Conservation (phyloP, 1,140 invertebrate species). For the Heliconius hewitsoni region DNA sequence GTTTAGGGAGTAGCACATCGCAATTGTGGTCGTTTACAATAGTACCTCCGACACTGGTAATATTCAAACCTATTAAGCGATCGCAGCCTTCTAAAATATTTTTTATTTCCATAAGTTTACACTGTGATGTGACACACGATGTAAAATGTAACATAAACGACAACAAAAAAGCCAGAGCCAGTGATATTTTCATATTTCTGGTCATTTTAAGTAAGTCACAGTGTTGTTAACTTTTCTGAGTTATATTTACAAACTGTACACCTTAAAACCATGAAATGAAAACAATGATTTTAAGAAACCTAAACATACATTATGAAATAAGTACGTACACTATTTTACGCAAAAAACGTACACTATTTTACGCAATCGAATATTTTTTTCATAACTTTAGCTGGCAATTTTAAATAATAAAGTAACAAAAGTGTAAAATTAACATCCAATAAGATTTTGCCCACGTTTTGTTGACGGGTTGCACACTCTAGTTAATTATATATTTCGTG, state of each 20-base stretch:
- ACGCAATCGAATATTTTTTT: background rate
- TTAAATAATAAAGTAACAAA: background rate
- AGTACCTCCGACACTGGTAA: slow-evolving; percentile 70
- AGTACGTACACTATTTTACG: background rate
- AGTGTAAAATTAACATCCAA: background rate
- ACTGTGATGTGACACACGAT: slow-evolving; percentile 47
- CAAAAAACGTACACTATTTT: background rate
- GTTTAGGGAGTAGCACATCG: slow-evolving; percentile 72
- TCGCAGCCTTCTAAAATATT: slow-evolving; percentile 70
- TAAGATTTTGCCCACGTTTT: too few species aligned
- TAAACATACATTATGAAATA: background rate
- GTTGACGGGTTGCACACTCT: too few species aligned
- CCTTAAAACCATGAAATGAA: background rate
- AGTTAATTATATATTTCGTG: too few species aligned
- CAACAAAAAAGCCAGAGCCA: slow-evolving; percentile 34
- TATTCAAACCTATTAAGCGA: slow-evolving; percentile 64
- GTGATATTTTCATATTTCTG: slow-evolving; percentile 15
- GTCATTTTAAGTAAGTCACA: background rate
- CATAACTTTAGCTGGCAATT: background rate
- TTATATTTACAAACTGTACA: background rate
- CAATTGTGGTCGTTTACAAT: slow-evolving; percentile 77
- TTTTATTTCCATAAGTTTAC: slow-evolving; percentile 62
- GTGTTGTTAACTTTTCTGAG: background rate
- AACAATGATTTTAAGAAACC: background rate
- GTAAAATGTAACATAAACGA: slow-evolving; percentile 35